Base-by-base conservation (phyloP, 2,113 vertebrate genomes). In the Corvus moneduloides region DNA sequence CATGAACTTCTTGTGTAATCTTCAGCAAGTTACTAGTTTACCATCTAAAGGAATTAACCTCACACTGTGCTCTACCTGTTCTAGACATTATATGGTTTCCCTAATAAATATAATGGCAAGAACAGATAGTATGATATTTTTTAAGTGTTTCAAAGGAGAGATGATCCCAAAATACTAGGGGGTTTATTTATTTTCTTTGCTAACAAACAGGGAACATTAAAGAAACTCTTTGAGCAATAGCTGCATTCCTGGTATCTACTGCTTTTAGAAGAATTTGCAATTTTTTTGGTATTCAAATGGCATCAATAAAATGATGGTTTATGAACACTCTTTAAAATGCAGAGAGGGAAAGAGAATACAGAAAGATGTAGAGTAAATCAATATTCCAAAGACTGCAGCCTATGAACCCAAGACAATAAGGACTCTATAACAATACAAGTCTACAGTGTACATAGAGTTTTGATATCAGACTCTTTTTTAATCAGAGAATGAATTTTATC, bases 401-500 rank as follows among this genome's bases (percentile, higher is more conserved):
- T 95, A 33, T 72, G 64, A 95, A 89, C 83, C 56, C 68, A 87
- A 84, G 92, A 95, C 75, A 95, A 90, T 74, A 93, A 91, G 51
- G 51, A 83, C 59, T 93, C 73, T 93, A 41, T 90, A 94, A 96
- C 92, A 97, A 86, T 78, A 88, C 48, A 84, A 96, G 37, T 49
- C 83, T 84, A 78, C 85, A 84, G 32, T 89, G 83, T 88, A 96
- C 64, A 81, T 27, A 86, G 75, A 83, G 73, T 90, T 93, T 93
- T 89, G 73, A 84, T 89, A 94, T 90, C 93, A 93, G 52, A 93
- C 66, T 62, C 85, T 91, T 92, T 95, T 96, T 95, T 96, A 96
- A 97, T 96, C 92, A 92, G 68, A 90, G 92, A 92, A 93, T 79
- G 73, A 92, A 90, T 93, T 96, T 96, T 90, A 96, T 94, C 96